Evolutionary conservation across 2,888 invertebrate genomes (phyloP).

Genomic region (Anoncus sp.): DNA sequence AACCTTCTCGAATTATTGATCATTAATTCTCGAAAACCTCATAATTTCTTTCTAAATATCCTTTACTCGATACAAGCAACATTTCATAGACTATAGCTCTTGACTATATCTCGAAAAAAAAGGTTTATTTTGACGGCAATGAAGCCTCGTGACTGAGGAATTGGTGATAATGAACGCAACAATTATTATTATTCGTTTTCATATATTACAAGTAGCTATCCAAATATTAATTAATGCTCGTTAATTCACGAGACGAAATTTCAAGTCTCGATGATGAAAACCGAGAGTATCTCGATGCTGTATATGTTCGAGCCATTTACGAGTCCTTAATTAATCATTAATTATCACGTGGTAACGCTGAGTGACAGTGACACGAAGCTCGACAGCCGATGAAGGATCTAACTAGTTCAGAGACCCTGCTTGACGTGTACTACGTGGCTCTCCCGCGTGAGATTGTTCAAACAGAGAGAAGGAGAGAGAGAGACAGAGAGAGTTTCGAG

Average conservation of each 20-base stretch:
- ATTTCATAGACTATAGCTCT: too few relatives aligned
- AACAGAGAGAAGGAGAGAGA: slow-evolving; percentile 24
- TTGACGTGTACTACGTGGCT: slow-evolving; percentile 3
- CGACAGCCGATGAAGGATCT: slow-evolving; percentile 56
- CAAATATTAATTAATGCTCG: slow-evolving; percentile 32
- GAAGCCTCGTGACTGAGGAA: too few relatives aligned
- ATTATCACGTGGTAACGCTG: slow-evolving; percentile 44
- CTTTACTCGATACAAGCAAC: not conserved
- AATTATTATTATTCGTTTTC: not conserved
- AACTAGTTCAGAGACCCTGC: slow-evolving; percentile 16
- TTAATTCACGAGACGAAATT: slow-evolving; percentile 24
- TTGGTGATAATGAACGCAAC: not conserved
- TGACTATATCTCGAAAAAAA: too few relatives aligned
- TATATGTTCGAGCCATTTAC: not conserved
- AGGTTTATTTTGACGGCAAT: too few relatives aligned
- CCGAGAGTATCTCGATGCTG: not conserved
- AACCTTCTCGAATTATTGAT: not conserved
- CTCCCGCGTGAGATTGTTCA: slow-evolving; percentile 33
- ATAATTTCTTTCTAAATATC: not conserved
- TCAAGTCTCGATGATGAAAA: not conserved
- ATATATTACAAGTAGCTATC: slow-evolving; percentile 1
- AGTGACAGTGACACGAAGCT: slow-evolving; percentile 57
- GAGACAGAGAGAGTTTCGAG: slow-evolving; percentile 17
- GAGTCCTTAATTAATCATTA: slow-evolving; percentile 57
- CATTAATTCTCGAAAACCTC: not conserved